phyloP scores from a whole-genome alignment of 2,113 vertebrate genomes.

The Chitala chitala region DNA sequence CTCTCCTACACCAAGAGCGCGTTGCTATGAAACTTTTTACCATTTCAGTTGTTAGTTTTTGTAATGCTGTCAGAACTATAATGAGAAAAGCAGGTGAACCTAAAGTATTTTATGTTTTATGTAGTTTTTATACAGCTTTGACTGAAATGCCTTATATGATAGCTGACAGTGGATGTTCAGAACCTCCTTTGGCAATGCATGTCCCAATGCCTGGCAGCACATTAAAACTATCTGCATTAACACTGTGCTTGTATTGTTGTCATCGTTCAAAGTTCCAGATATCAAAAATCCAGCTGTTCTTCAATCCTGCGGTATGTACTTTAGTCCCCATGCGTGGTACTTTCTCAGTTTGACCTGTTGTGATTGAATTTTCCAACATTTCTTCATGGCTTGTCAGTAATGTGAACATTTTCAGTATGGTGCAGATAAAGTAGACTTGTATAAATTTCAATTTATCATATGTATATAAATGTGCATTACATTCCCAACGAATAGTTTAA shows the following conservation, averaged over 20 bases:
- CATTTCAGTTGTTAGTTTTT: neutral
- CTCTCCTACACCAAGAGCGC: constrained; percentile 87
- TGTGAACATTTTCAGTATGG: no score
- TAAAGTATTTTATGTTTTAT: neutral
- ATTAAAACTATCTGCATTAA: neutral
- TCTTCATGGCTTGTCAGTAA: no score
- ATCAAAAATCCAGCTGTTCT: no score
- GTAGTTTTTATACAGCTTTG: neutral
- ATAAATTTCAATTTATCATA: no score
- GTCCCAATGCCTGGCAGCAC: neutral
- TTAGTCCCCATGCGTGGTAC: no score
- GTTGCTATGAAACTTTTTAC: constrained; percentile 61
- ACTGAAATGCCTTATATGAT: constrained; percentile 1
- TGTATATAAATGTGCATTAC: no score
- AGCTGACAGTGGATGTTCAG: neutral
- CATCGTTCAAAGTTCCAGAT: neutral
- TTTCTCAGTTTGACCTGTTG: no score
- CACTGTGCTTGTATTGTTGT: constrained; percentile 9
- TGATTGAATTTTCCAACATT: no score
- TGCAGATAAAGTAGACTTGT: no score
- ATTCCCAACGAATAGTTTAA: no score
- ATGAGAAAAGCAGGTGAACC: no score
- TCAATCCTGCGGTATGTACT: no score
- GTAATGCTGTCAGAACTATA: neutral
- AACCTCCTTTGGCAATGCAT: neutral